These are phyloP conservation scores for Cryptosula pallasiana DNA, from an alignment of 2,888 invertebrate genomes.

Conservation along the genomic window DNA sequence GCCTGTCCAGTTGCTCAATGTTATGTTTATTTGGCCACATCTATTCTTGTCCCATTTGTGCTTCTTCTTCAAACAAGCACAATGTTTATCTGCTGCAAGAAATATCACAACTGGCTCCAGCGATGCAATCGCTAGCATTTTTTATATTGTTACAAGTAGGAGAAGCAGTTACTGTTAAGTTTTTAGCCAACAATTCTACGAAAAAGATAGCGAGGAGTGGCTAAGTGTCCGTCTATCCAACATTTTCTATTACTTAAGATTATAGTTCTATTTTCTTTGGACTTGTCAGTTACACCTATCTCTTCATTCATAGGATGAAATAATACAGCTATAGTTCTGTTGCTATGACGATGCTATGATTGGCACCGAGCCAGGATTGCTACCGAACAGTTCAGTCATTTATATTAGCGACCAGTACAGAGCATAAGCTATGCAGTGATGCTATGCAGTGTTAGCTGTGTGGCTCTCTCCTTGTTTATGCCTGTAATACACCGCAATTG, in stretches of 20 bases:
- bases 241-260: no score
- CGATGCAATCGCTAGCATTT: not conserved
- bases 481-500: not conserved
- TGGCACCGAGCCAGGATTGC: not conserved
- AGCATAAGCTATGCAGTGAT: not conserved
- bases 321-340: no score
- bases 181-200: no score
- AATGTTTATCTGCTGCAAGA: constrained; percentile 8
- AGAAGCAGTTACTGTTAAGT: no score
- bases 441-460: not conserved
- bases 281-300: no score
- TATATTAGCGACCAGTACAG: not conserved
- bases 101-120: constrained; percentile 13
- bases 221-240: no score
- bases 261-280: no score
- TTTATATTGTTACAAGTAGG: not conserved
- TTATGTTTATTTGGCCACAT: constrained; percentile 15
- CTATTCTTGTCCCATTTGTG: constrained; percentile 14
- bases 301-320: no score
- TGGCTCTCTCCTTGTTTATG: not conserved
- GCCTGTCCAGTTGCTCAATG: constrained; percentile 7
- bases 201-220: no score
- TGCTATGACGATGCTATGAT: not conserved
- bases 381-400: no score
- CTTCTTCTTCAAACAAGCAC: constrained; percentile 2